Conservation (phyloP, 2,113 vertebrate genomes). For the Maccullochella peelii region DNA sequence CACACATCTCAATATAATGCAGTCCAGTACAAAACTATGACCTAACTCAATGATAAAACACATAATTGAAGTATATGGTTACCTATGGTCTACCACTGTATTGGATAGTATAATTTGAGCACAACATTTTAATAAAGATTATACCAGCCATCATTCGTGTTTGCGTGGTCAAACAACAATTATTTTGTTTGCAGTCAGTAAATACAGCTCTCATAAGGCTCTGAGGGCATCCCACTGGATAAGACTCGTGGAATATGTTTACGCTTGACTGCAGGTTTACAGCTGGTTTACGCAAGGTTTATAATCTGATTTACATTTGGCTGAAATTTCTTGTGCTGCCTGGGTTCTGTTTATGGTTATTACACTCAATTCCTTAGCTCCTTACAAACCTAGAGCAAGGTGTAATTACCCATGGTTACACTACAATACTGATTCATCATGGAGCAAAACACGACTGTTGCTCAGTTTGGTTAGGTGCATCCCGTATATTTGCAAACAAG, state of each 20-base stretch:
- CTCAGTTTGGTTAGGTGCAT: not conserved
- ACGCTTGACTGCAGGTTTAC: conserved; percentile 13
- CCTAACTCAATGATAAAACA: not conserved
- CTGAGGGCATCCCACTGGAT: not conserved
- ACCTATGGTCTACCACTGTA: not conserved
- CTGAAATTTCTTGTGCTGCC: conserved; percentile 20
- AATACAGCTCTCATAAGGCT: conserved; percentile 1
- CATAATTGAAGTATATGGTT: not conserved
- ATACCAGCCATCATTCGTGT: too few relatives aligned
- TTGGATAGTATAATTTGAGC: not conserved
- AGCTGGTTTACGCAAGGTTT: conserved; percentile 28
- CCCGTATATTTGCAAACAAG: not conserved
- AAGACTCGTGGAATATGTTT: conserved; percentile 10
- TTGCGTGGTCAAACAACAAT: too few relatives aligned
- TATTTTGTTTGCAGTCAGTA: conserved; percentile 15
- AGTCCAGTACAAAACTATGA: not conserved
- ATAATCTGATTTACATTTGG: conserved; percentile 25
- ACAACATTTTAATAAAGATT: not conserved
- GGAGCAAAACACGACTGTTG: conserved; percentile 18
- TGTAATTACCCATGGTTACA: conserved; percentile 24
- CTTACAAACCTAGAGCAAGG: not conserved
- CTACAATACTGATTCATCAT: not conserved
- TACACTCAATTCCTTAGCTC: conserved; percentile 15
- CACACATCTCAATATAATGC: too few relatives aligned
- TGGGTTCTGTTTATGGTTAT: conserved; percentile 22